Percentiles rank a stretch among this genome's conserved stretches.
Conservation (phyloP, 2,113 vertebrate genomes). For the Dolichotis patagonum region DNA sequence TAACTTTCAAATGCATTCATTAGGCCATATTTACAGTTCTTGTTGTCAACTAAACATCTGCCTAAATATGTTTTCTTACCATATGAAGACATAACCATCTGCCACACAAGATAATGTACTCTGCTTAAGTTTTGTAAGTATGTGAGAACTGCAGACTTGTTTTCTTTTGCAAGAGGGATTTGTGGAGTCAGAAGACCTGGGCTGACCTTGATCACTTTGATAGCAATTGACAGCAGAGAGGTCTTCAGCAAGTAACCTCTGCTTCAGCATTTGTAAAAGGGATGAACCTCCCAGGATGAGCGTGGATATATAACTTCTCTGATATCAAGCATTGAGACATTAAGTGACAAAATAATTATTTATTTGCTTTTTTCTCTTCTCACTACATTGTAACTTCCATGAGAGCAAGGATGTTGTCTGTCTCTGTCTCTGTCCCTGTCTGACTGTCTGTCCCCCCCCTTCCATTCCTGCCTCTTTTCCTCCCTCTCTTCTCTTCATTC, state of each 20-base stretch:
- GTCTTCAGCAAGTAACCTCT: neutral
- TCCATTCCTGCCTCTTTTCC: too few species aligned
- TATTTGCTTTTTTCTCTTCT: constrained; percentile 31
- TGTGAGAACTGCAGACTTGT: neutral
- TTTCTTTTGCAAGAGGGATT: neutral
- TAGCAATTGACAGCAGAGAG: neutral
- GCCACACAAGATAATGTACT: neutral
- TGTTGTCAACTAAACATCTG: constrained; percentile 57
- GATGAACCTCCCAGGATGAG: neutral
- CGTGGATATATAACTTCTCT: neutral
- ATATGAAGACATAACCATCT: constrained; percentile 55
- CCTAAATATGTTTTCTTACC: constrained; percentile 9
- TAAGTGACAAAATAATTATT: neutral
- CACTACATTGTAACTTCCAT: neutral
- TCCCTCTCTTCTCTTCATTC: neutral
- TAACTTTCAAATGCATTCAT: constrained; percentile 48
- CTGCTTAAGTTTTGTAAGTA: neutral
- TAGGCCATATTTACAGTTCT: constrained; percentile 49
- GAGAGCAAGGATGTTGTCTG: neutral
- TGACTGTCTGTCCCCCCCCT: neutral
- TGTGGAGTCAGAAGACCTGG: neutral
- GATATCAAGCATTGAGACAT: neutral
- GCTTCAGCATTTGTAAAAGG: neutral
- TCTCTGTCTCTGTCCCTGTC: neutral
- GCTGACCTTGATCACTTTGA: neutral